Evolutionary conservation across 2,888 invertebrate species (phyloP).

Genomic region (Brassicogethes aeneus): DNA sequence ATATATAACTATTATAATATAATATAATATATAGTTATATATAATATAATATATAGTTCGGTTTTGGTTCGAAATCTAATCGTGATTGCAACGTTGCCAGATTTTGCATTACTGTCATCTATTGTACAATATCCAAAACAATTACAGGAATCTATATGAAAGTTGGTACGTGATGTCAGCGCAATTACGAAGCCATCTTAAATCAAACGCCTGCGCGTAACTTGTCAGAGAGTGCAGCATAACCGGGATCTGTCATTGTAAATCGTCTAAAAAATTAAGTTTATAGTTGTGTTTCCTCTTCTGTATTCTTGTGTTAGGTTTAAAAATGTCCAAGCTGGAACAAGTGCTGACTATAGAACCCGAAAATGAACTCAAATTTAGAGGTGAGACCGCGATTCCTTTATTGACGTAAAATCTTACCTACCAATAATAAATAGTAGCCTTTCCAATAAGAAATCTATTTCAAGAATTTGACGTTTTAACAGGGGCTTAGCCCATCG

Average conservation of each 20-base stretch:
- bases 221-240: slow-evolving; percentile 34
- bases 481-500: slow-evolving; percentile 10
- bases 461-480: slow-evolving; percentile 22
- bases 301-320: slow-evolving; percentile 26
- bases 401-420: slow-evolving; percentile 22
- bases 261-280: slow-evolving; percentile 26
- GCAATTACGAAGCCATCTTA: slow-evolving; percentile 14
- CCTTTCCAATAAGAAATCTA: slow-evolving; percentile 21
- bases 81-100: too few relatives aligned
- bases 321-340: slow-evolving; percentile 58
- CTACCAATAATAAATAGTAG: slow-evolving; percentile 19
- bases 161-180: slow-evolving; percentile 12
- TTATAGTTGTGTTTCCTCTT: slow-evolving; percentile 22
- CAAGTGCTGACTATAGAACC: slow-evolving; percentile 83
- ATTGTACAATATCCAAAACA: slow-evolving; percentile 4
- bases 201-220: slow-evolving; percentile 26
- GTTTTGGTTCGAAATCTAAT: too few relatives aligned
- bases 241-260: slow-evolving; percentile 37
- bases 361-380: slow-evolving; percentile 79
- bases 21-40: too few relatives aligned
- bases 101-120: too few relatives aligned
- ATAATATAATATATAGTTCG: too few relatives aligned
- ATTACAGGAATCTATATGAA: not conserved
- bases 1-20: too few relatives aligned
- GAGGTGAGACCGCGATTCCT: slow-evolving; percentile 54